Evolutionary conservation across 1,140 invertebrate genomes (phyloP), one percentile per base, ranked within the genome.

Genomic region (Globodera rostochiensis): DNA sequence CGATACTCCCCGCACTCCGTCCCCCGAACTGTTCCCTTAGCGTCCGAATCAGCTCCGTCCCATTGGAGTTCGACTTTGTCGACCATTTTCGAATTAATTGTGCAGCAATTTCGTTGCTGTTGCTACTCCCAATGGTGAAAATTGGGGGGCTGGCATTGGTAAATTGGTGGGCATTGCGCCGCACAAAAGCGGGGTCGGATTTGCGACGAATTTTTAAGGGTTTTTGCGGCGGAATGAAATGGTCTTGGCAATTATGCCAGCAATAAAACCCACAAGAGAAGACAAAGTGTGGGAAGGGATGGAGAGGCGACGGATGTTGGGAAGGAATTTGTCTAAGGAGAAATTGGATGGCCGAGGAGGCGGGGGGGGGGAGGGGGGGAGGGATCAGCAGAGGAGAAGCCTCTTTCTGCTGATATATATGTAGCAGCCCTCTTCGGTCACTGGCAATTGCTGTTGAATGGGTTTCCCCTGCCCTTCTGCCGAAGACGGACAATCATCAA

Each of bases 1-100:
- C 77, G 19, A 78, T 70, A 47, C 69, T 78, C 2, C 77, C 77
- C 21, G 25, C 77, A 13, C 77, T 78, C 36, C 70, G 53, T 53
- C 70, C 50, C 3, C 57, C 46, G 3, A 78, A 49, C 64, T 78
- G 77, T 46, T 78, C 77, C 15, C 77, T 21, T 60, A 78, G 21
- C 15, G 77, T 78, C 13, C 77, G 9, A 19, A 77, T 46, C 25
- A 69, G 77, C n/a, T 70, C 77, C 49, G 64, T 46, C 13, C 77
- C 53, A 69, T 64, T 78, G 57, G 64, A 78, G 70, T 78, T 78
- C 21, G 77, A 78, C 5, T 78, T 78, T 78, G 77, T 78, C 13
- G 77, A 78, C 77, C 77, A 78, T 78, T 78, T 78, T 0, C 77
- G 77, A 53, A 78, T 66, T 69, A 78, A 4, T 9, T 47, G 25